These are phyloP conservation scores for Anabas testudineus DNA, from an alignment of 2,797 vertebrate species.

Conservation along the genomic window DNA sequence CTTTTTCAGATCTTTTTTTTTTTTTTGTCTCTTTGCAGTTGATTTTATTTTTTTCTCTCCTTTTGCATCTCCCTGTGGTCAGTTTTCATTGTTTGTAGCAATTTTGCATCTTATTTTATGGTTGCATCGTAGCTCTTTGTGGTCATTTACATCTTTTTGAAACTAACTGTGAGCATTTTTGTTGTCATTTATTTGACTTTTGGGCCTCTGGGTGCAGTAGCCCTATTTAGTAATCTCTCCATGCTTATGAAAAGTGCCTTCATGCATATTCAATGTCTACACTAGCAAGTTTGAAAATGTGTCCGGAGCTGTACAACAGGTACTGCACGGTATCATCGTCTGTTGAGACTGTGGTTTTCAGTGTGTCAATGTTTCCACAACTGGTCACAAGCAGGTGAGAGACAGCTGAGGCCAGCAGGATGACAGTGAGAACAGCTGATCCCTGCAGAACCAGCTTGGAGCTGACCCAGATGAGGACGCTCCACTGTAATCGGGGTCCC, in stretches of 20 bases:
- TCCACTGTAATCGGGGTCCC: constrained; percentile 75
- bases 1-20: no score
- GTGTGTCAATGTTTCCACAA: constrained; percentile 29
- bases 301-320: background rate
- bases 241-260: background rate
- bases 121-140: background rate
- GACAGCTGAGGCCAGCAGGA: constrained; percentile 77
- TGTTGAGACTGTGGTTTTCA: constrained; percentile 7
- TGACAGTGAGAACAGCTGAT: constrained; percentile 71
- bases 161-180: background rate
- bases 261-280: background rate
- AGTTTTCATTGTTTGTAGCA: no score
- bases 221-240: background rate
- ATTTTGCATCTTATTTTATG: background rate
- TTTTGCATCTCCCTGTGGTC: no score
- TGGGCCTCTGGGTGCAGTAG: background rate
- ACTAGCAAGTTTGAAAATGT: background rate
- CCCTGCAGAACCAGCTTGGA: constrained; percentile 70
- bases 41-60: background rate
- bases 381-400: constrained; percentile 76
- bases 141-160: background rate
- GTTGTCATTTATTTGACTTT: background rate
- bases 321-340: background rate
- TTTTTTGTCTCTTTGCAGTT: background rate
- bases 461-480: constrained; percentile 77